Evolutionary conservation across 92 coral and sea anemone species (phyloP), one percentile per base, ranked within the genome.

Genomic region (Metridium senile): DNA sequence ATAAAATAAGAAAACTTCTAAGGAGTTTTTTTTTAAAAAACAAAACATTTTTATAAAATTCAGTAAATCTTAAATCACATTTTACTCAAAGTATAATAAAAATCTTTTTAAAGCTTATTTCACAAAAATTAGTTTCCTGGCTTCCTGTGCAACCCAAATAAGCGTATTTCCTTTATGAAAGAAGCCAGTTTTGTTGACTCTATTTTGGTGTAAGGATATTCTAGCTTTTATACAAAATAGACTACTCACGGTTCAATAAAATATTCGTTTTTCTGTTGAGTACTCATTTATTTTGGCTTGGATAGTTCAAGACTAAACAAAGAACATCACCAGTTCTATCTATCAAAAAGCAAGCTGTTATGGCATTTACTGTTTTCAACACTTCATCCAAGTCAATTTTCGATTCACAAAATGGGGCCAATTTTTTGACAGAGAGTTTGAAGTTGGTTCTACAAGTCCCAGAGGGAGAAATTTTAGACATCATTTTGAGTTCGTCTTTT

Each of bases 111-210:
- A 57, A 39, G 49, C 49, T 39, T 6, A 13, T 39, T n/a, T n/a
- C 6, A 13, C 8, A 39, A 39, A 13, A 39, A 39, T 39, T 6
- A 39, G 8, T 39, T 39, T 39, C 8, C 49, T 69, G 84, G 84
- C 84, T 79, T 79, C 84, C 76, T 71, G 26, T 57, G 22, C 13
- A 39, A 67, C 39, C 52, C 58, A 57, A 34, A 67, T 27, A 71
- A 68, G 72, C 20, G 26, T 19, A 70, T 79, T 68, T 79, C 76
- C 76, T 79, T 13, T 39, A 39, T 39, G 49, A 4, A 39, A 39
- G 49, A 39, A 39, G 49, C 49, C 49, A 39, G 6, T 39, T 39
- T 13, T 6, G 49, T 39, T 6, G n/a, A n/a, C n/a, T n/a, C n/a
- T n/a, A n/a, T n/a, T n/a, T n/a, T n/a, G n/a, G n/a, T n/a, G n/a